A percentile compares a stretch with the other conserved stretches of the same genome.
phyloP scores from a whole-genome alignment of 2,888 invertebrate genomes.

The Dilophus febrilis region DNA sequence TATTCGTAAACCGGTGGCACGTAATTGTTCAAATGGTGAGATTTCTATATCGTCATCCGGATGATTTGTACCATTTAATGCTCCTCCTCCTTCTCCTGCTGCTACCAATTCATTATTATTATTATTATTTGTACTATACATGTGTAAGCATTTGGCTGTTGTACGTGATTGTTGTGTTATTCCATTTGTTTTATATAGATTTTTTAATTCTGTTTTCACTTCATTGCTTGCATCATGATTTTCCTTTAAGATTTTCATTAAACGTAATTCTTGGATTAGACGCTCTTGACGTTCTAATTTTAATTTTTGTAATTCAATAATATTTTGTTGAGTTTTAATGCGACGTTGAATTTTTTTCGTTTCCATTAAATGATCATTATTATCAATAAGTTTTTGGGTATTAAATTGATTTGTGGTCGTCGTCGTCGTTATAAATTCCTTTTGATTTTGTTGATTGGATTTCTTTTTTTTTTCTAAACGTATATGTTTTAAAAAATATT shows the following conservation, averaged over 20 bases:
- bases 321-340: conserved; percentile 50
- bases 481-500: conserved; percentile 25
- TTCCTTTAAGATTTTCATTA: conserved; percentile 49
- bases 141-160: conserved; percentile 29
- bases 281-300: conserved; percentile 55
- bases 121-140: conserved; percentile 15
- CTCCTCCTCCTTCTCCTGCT: conserved; percentile 21
- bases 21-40: conserved; percentile 18
- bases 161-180: conserved; percentile 38
- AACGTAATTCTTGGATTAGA: conserved; percentile 53
- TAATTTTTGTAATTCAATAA: conserved; percentile 51
- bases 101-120: no score
- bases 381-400: background rate
- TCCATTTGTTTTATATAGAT: conserved; percentile 36
- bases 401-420: background rate
- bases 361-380: background rate
- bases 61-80: no score
- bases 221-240: conserved; percentile 41
- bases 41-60: conserved; percentile 12
- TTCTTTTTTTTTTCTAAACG: conserved; percentile 19
- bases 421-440: background rate
- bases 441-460: background rate
- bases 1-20: conserved; percentile 28
- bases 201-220: conserved; percentile 36
- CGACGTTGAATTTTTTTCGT: conserved; percentile 23